Base-by-base conservation (phyloP, 2,797 vertebrate species). In the Dryobates pubescens region DNA sequence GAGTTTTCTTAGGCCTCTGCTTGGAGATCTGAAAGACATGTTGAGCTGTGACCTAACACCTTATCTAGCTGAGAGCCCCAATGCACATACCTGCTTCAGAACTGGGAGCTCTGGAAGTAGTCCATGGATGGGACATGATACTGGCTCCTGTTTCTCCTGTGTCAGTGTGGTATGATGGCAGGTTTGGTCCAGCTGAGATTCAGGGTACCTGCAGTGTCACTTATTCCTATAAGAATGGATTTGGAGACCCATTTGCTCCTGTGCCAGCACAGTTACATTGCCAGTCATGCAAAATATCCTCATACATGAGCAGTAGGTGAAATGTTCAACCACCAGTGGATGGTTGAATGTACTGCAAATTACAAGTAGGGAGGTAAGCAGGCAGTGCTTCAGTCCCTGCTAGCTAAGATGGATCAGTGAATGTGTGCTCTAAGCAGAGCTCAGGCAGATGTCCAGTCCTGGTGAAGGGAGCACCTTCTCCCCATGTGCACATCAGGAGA, bases 401-500 rank as follows among this genome's bases (percentile, higher is more conserved):
- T 24, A 36, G 19, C 47, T 59, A 43, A 62, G 76, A 18, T 45
- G 13, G 20, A 13, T 19, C 56, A 12, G 8, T 22, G 36, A 38
- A 22, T 0, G 0, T 13, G 41, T 17, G 23, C 24, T 63, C 59
- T 5, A 4, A 41, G 86, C 63, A 79, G 65, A 2, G 29, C 5
- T 62, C 17, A 49, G 88, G 61, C 38, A 32, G 59, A 15, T 17
- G 5, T 9, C 47, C 3, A 1, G 34, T 91, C 34, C 26, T 43
- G n/a, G 5, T 3, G 15, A 76, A 68, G 43, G 24, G 17, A 61
- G 6, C 1, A 1, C 27, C 26, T 67, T 57, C 38, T 81, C 23
- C 12, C 34, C 0, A 8, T 8, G 26, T 7, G 14, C 2, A 2
- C n/a, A 22, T 23, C 1, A 2, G 30, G 30, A 58, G 13, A 78